Evolutionary conservation across 2,888 invertebrate species (phyloP), one percentile per base, ranked within the genome.

Genomic region (Melieria crassipennis): DNA sequence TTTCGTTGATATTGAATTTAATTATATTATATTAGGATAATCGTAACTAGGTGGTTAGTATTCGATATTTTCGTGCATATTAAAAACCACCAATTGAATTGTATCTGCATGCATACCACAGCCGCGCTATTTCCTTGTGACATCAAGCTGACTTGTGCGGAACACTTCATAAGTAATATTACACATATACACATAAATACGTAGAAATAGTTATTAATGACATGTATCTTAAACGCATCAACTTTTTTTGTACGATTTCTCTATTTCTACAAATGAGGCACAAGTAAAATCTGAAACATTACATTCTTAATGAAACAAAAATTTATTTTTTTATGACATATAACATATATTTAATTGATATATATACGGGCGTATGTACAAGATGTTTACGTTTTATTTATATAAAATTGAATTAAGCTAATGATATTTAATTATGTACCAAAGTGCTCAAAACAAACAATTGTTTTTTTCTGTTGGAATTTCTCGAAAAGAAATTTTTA

Each of bases 391-490:
- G 74, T 70, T 50, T 76, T 74, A 74, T 75, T 75, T 73, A 75
- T 73, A 63, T 68, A 70, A 11, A 64, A 52, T 45, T 73, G 72
- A 73, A 77, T 75, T 71, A 73, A 73, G 77, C 60, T 52, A 43
- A 45, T 65, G 58, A 70, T 65, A 71, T 78, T 78, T 72, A 73
- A 73, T 71, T 73, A 42, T 55, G 56, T 78, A 81, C 78, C 81
- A 81, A 81, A 82, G 82, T 81, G 81, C 82, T 81, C 81, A 82
- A 81, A 75, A 58, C 16, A 65, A 58, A 45, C 56, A 47, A 5
- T 58, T 58, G 1, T 58, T 58, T 42, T 58, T n/a, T 58, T 58
- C 30, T 30, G 58, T 30, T 58, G 5, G 4, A 13, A 16, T 58
- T 58, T 6, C 5, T 7, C 16, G 10, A 13, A 16, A 16, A 4